A percentile compares a stretch with the other conserved stretches of the same genome.
Evolutionary conservation across 2,888 invertebrate genomes (phyloP).

Genomic region (Noctua janthe): DNA sequence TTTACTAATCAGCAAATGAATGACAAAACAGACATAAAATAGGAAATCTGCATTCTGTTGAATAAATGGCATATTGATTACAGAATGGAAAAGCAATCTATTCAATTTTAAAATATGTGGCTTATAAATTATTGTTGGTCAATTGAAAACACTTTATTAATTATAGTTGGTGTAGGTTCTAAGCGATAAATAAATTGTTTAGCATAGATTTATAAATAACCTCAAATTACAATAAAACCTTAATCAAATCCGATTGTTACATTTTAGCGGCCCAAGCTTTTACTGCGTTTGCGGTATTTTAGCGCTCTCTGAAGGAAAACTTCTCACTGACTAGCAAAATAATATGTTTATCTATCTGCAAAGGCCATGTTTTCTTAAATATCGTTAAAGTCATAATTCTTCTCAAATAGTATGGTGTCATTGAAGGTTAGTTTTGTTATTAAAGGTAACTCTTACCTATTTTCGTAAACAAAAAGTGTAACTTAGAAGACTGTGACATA

Average conservation of each 20-base stretch:
- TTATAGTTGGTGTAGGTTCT: neutral
- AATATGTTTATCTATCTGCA: neutral
- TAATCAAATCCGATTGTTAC: neutral
- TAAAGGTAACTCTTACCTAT: neutral
- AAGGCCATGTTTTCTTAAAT: neutral
- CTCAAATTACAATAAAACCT: neutral
- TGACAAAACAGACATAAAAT: constrained; percentile 16
- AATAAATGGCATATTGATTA: constrained; percentile 3
- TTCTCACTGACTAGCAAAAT: neutral
- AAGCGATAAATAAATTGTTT: neutral
- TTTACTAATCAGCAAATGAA: neutral
- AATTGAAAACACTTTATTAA: neutral
- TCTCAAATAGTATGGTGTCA: neutral
- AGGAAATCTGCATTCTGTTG: constrained; percentile 5
- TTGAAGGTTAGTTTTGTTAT: neutral
- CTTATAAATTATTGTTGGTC: neutral
- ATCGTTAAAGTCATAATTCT: neutral
- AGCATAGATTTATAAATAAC: neutral
- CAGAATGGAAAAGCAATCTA: constrained; percentile 4
- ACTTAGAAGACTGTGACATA: neutral
- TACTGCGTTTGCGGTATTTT: neutral
- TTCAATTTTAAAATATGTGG: neutral
- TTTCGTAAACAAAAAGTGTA: neutral
- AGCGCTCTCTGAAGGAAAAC: constrained; percentile 24
- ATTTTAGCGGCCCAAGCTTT: constrained; percentile 28